These are phyloP conservation scores for Eumacrocentrus americanus DNA, from an alignment of 2,888 invertebrate genomes.

Conservation along the genomic window DNA sequence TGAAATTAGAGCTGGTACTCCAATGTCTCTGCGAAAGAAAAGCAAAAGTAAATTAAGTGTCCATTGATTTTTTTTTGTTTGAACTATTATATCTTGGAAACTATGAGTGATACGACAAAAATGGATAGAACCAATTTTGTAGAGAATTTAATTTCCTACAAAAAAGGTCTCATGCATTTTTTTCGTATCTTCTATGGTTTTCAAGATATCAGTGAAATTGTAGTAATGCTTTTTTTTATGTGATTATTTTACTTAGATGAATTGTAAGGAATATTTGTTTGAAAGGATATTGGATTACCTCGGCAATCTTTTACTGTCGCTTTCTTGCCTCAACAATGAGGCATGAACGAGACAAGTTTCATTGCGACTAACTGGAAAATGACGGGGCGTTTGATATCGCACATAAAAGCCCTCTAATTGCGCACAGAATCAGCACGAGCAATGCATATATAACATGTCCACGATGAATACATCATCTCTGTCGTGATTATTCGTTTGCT, in stretches of 20 bases:
- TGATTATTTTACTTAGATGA: background rate
- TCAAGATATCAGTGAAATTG: too few species aligned
- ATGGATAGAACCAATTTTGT: too few species aligned
- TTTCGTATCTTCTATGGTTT: too few species aligned
- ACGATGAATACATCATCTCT: conserved; percentile 31
- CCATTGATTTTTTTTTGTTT: background rate
- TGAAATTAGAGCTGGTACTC: background rate
- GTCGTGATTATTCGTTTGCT: background rate
- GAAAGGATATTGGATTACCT: background rate
- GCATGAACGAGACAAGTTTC: conserved; percentile 33
- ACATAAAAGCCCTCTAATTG: conserved; percentile 48
- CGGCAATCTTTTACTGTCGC: background rate
- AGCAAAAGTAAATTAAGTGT: background rate
- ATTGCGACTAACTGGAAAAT: conserved; percentile 55
- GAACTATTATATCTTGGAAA: too few species aligned
- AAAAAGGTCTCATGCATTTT: too few species aligned
- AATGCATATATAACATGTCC: too few species aligned
- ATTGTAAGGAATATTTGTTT: background rate
- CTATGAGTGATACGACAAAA: too few species aligned
- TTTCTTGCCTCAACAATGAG: background rate
- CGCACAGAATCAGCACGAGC: conserved; percentile 32
- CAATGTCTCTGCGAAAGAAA: background rate
- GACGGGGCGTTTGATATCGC: conserved; percentile 52
- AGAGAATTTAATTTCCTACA: too few species aligned
- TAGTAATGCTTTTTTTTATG: too few species aligned